phyloP scores from a whole-genome alignment of 2,797 vertebrate genomes.

The Spinus pinus region DNA sequence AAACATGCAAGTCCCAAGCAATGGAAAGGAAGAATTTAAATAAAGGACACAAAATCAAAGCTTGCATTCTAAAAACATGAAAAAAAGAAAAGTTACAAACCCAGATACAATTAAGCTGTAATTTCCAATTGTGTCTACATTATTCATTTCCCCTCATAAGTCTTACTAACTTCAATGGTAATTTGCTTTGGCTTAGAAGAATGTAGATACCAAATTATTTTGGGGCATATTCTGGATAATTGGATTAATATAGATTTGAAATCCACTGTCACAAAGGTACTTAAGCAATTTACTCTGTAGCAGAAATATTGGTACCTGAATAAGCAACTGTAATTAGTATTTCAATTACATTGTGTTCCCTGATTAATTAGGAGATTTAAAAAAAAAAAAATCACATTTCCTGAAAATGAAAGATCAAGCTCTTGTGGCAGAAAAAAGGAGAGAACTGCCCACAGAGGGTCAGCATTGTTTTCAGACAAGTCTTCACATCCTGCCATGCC shows the following conservation, averaged over 20 bases:
- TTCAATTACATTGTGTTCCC: background rate
- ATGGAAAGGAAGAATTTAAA: background rate
- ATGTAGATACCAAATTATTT: background rate
- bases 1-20: accelerated
- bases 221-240: background rate
- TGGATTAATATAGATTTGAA: background rate
- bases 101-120: background rate
- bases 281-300: background rate
- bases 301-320: background rate
- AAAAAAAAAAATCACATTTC: background rate
- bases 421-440: background rate
- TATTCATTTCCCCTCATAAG: background rate
- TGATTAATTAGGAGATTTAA: background rate
- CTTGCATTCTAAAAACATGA: background rate
- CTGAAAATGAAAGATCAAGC: background rate
- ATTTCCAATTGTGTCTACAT: background rate
- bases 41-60: background rate
- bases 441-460: background rate
- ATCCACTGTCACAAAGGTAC: background rate
- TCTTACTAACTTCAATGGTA: background rate
- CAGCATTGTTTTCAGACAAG: background rate
- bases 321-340: background rate
- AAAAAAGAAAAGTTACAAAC: background rate
- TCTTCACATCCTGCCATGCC: background rate
- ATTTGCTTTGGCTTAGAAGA: background rate